Base-by-base conservation (phyloP, 2,797 vertebrate species). In the Vireo griseus region DNA sequence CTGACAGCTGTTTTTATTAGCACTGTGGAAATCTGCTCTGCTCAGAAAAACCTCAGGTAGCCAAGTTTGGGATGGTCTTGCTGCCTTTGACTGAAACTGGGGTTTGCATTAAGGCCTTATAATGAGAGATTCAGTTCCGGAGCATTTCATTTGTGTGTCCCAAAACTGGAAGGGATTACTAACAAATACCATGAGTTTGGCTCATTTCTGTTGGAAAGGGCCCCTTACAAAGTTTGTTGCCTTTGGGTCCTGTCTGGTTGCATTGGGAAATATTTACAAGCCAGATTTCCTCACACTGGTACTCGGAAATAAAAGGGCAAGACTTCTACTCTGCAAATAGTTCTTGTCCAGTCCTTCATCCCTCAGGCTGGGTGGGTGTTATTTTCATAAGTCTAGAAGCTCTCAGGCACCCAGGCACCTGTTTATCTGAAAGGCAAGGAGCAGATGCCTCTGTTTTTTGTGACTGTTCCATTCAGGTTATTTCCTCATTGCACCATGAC, bases 401-500 rank as follows among this genome's bases (percentile, higher is more conserved):
- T 14, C 50, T 5, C 7, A 2, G 29, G 58, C 21, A 68, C 63
- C 31, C 26, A 29, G 67, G 65, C 16, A 65, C 24, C 54, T 80
- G 45, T 81, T 47, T 1, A 0, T 63, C 45, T 51, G 48, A 66
- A 63, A 78, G 50, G 16, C 85, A 42, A 0, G 5, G 51, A 85
- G 73, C 68, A 86, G 83, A 91, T 81, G 48, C 69, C 51, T 86
- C 67, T 81, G 17, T 7, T 81, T 86, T 71, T 73, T 77, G 68
- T 55, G 52, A 16, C 79, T 89, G 59, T 51, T 92, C 68, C 48
- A 14, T 74, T 83, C 58, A 66, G 59, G 62, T 68, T 62, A 45
- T 80, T 96, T 95, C 91, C 96, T 96, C 80, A 72, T 97, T 91
- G 84, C 69, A 75, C 68, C 18, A 37, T 28, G 67, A 35, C 47